phyloP scores from a whole-genome alignment of 2,797 vertebrate genomes.

The Corythornis leucogaster region DNA sequence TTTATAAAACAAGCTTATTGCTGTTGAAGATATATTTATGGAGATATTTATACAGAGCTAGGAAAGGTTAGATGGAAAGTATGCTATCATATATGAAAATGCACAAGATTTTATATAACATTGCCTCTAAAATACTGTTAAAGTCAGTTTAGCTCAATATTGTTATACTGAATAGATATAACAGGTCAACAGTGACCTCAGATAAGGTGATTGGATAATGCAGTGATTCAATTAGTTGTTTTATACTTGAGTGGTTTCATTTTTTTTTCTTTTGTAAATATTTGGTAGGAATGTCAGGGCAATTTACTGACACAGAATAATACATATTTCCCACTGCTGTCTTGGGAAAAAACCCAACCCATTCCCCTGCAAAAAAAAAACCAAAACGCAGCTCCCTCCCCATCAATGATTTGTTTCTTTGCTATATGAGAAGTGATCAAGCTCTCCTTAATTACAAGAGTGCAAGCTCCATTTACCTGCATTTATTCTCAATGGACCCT shows the following conservation, averaged over 20 bases:
- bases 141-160: neutral
- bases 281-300: neutral
- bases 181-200: neutral
- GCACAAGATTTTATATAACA: neutral
- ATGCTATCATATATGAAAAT: neutral
- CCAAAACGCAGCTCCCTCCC: accelerated
- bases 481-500: neutral
- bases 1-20: neutral
- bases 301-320: neutral
- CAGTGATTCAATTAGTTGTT: neutral
- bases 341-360: accelerated
- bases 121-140: neutral
- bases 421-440: neutral
- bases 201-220: neutral
- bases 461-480: neutral
- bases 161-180: neutral
- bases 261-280: slow-evolving; percentile 11
- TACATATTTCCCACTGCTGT: neutral
- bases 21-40: neutral
- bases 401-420: neutral
- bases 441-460: neutral
- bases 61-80: neutral
- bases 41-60: neutral
- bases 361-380: accelerated
- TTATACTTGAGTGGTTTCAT: neutral